A percentile compares a stretch with the other conserved stretches of the same genome.
These are phyloP conservation scores for Lymantria dispar DNA, from an alignment of 2,888 invertebrate species.

Conservation along the genomic window DNA sequence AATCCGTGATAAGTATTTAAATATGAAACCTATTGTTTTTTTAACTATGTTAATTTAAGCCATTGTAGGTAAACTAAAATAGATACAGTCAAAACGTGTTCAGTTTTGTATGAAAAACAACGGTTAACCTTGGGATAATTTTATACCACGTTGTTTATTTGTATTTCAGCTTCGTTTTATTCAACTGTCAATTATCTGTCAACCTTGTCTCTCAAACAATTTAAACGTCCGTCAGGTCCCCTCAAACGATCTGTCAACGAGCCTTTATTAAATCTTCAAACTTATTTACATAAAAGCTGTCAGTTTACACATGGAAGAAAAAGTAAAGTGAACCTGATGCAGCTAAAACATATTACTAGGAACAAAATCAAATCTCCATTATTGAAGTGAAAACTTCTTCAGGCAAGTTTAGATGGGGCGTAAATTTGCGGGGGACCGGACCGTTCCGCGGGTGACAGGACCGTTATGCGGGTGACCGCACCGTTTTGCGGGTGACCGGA, in stretches of 20 bases:
- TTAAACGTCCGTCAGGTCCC: conserved; percentile 11
- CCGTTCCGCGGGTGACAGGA: no score
- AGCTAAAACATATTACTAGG: no score
- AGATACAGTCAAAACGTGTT: neutral
- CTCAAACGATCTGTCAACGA: conserved; percentile 9
- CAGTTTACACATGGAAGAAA: no score
- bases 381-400: no score
- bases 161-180: conserved; percentile 14
- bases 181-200: conserved; percentile 10
- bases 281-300: neutral
- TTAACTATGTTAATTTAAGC: neutral
- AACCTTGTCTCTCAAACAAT: conserved; percentile 15
- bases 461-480: no score
- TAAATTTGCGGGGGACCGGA: no score
- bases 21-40: neutral
- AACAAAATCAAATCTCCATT: no score
- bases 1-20: no score
- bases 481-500: no score
- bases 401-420: no score
- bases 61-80: neutral
- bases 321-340: no score
- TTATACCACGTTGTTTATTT: neutral
- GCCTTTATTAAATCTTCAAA: neutral
- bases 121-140: conserved; percentile 2
- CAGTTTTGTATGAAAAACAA: conserved; percentile 2